A percentile compares a stretch with the other conserved stretches of the same genome.
Evolutionary conservation across 2,888 invertebrate species (phyloP).

Genomic region (Physocephala rufipes): DNA sequence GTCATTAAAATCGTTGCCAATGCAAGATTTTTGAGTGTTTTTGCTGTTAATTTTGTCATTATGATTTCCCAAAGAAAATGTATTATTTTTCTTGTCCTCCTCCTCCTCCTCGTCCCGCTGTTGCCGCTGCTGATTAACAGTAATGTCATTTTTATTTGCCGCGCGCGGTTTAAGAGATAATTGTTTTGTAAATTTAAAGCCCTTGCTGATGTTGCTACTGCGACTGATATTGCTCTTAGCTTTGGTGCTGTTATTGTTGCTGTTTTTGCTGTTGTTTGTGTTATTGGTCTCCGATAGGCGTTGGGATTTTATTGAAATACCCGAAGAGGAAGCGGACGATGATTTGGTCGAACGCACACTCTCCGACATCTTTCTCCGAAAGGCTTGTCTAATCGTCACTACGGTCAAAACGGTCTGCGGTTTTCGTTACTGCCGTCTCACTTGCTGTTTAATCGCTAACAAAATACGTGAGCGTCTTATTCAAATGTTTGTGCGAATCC

Average conservation of each 20-base stretch:
- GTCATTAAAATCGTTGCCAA: conserved; percentile 65
- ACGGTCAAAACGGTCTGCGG: too few species aligned
- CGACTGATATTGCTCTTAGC: conserved; percentile 34
- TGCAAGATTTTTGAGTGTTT: conserved; percentile 56
- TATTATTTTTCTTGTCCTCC: too few species aligned
- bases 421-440: not conserved
- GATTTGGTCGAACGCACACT: conserved; percentile 54
- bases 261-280: conserved; percentile 21
- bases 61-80: too few species aligned
- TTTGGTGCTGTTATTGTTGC: conserved; percentile 36
- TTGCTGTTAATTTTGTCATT: conserved; percentile 58
- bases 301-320: conserved; percentile 38
- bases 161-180: not conserved
- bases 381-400: not conserved
- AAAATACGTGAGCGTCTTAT: not conserved
- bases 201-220: not conserved
- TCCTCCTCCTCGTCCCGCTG: too few species aligned
- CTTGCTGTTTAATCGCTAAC: not conserved
- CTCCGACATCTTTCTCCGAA: conserved; percentile 58
- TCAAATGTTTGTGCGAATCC: not conserved
- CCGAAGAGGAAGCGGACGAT: conserved; percentile 46
- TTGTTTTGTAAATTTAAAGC: conserved; percentile 48
- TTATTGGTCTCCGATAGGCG: conserved; percentile 25
- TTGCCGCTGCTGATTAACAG: too few species aligned
- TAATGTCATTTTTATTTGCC: conserved; percentile 41